Percentiles rank a stretch among this genome's conserved stretches.
Conservation (phyloP, 1,140 invertebrate genomes). For the Atta texana region DNA sequence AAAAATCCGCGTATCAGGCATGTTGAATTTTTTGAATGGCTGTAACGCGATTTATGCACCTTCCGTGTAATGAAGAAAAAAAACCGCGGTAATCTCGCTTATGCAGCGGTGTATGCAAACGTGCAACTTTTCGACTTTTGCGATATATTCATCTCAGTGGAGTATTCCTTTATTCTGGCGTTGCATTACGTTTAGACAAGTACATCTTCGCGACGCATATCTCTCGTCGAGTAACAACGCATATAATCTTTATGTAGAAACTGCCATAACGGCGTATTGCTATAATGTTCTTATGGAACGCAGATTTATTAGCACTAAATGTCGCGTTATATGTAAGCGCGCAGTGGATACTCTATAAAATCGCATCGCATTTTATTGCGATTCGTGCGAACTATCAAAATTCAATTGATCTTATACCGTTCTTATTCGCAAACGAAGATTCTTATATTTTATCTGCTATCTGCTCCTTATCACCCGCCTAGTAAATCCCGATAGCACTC, state of each 20-base stretch:
- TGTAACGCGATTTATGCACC: constrained; percentile 31
- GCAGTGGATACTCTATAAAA: constrained; percentile 49
- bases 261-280: background rate
- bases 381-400: constrained; percentile 32
- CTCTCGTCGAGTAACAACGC: background rate
- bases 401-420: constrained; percentile 38
- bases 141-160: background rate
- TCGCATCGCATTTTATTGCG: constrained; percentile 11
- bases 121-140: constrained; percentile 17
- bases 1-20: constrained; percentile 35
- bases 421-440: constrained; percentile 29
- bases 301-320: constrained; percentile 57
- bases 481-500: constrained; percentile 42
- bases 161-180: background rate
- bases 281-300: constrained; percentile 33
- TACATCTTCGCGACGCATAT: background rate
- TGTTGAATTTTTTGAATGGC: constrained; percentile 35
- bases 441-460: constrained; percentile 3
- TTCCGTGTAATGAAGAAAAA: constrained; percentile 23
- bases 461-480: constrained; percentile 16
- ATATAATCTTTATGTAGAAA: constrained; percentile 20
- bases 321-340: constrained; percentile 3
- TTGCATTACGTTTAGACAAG: constrained; percentile 1
- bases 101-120: background rate
- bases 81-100: background rate